Evolutionary conservation across 1,140 invertebrate species (phyloP).

Genomic region (Drosophila virilis): DNA sequence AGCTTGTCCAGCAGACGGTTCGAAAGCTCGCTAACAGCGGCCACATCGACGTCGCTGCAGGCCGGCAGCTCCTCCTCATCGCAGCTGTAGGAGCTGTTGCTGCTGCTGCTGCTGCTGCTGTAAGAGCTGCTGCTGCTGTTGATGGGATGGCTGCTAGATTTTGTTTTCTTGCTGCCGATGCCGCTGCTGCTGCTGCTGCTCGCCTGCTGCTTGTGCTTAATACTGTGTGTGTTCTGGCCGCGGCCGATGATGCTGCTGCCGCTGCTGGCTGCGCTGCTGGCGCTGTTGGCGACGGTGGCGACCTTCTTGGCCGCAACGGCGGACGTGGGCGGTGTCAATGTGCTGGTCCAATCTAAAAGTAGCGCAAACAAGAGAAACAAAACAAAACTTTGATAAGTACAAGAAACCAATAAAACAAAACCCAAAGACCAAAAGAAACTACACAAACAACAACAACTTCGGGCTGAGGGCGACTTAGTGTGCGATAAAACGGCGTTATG

Average conservation of each 20-base stretch:
- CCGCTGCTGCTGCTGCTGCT: conserved; percentile 45
- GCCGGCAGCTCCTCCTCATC: conserved; percentile 44
- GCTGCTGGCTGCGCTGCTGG: conserved; percentile 6
- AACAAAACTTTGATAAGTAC: conserved; percentile 53
- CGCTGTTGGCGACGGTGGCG: conserved; percentile 13
- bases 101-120: conserved; percentile 57
- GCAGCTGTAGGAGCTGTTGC: conserved; percentile 28
- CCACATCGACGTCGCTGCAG: conserved; percentile 46
- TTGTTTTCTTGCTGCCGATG: conserved; percentile 60
- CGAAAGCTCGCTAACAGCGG: conserved; percentile 86
- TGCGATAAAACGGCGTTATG: conserved; percentile 44
- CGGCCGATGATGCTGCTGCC: conserved; percentile 16
- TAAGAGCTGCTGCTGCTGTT: conserved; percentile 24
- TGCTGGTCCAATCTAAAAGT: conserved; percentile 80
- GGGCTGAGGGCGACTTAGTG: conserved; percentile 31
- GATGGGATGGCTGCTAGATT: conserved; percentile 38
- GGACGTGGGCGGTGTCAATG: conserved; percentile 66
- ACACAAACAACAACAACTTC: conserved; percentile 29
- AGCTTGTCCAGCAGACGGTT: conserved; percentile 90
- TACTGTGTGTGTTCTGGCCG: conserved; percentile 48
- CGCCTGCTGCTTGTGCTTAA: conserved; percentile 45
- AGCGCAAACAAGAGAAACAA: conserved; percentile 39
- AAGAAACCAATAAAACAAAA: conserved; percentile 34
- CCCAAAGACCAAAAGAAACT: conserved; percentile 1
- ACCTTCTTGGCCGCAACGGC: conserved; percentile 62